phyloP scores from a whole-genome alignment of 64 coral and sea anemone genomes.

The Stichodactyla mertensii region DNA sequence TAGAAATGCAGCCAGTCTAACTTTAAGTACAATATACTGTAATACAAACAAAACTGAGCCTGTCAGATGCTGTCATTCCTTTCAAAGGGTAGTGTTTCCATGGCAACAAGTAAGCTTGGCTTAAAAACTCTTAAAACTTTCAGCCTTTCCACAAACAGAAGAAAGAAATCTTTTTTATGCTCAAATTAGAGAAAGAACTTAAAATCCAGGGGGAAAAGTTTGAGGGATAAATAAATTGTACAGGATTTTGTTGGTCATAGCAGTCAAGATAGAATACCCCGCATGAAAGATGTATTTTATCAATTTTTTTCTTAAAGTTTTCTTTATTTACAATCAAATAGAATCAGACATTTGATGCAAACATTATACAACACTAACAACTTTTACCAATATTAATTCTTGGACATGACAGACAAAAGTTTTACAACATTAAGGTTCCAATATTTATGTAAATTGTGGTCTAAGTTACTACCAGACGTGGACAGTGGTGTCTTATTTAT shows the following conservation, averaged over 20 bases:
- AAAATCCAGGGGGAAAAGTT: not conserved
- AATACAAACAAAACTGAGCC: not conserved
- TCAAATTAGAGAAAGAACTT: not conserved
- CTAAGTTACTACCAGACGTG: too few species aligned
- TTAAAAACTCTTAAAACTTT: not conserved
- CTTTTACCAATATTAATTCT: too few species aligned
- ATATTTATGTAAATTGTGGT: too few species aligned
- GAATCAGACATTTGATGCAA: too few species aligned
- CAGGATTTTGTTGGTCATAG: not conserved
- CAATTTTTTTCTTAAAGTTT: not conserved
- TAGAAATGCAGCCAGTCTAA: conserved; percentile 56
- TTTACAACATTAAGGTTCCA: too few species aligned
- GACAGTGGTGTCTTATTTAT: too few species aligned
- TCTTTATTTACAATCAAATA: not conserved
- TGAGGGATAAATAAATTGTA: not conserved
- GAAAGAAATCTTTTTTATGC: not conserved
- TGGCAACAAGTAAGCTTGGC: not conserved
- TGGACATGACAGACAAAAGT: too few species aligned
- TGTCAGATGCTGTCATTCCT: not conserved
- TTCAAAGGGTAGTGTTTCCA: not conserved
- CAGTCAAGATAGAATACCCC: not conserved
- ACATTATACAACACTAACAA: too few species aligned
- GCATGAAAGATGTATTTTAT: not conserved
- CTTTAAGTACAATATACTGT: not conserved
- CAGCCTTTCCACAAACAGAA: not conserved